Evolutionary conservation across 53 echinoderm and acorn worm species (phyloP), one percentile per base, ranked within the genome.

Genomic region (Holothuria leucospilota): DNA sequence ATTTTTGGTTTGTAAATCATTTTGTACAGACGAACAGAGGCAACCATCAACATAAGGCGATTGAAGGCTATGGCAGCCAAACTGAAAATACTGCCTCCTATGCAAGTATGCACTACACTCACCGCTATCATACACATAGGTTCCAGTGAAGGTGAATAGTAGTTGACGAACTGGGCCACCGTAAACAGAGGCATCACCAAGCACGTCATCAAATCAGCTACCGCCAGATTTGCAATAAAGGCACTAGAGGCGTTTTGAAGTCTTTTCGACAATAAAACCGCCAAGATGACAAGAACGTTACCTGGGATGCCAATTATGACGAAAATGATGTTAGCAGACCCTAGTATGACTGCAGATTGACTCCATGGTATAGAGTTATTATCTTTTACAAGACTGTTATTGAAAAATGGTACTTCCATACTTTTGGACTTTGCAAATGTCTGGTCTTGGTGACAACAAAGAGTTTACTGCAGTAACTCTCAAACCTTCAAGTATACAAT

Each of bases 171-270:
- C 38, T 80, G 59, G 25, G 56, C 80, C 6, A 80, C 52, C 0
- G 61, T 20, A 29, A 60, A 60, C 80, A 60, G 38, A 29, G 80
- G 80, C 29, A 38, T 38, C 6, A 80, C 59, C 20, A 51, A 21
- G 28, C 80, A 80, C 6, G 80, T 61, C 27, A 80, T 60, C 20
- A 80, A 25, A 38, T 80, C 80, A 59, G 80, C 80, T 7, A 80
- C 60, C 0, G 80, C 80, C 15, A 80, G 56, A 34, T 62, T 80
- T 5, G 59, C 80, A 15, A 80, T 80, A 6, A 80, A 80, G 13
- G 56, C 38, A 30, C 59, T 61, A 14, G 60, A 59, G 34, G 34
- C 29, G 53, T 14, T 80, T 30, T 80, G 80, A 20, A 80, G 20
- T 0, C 39, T 51, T 34, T 80, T 80, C 29, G 80, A 80, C 18